Evolutionary conservation across 2,888 invertebrate species (phyloP).

Genomic region (Perithous albicinctus): DNA sequence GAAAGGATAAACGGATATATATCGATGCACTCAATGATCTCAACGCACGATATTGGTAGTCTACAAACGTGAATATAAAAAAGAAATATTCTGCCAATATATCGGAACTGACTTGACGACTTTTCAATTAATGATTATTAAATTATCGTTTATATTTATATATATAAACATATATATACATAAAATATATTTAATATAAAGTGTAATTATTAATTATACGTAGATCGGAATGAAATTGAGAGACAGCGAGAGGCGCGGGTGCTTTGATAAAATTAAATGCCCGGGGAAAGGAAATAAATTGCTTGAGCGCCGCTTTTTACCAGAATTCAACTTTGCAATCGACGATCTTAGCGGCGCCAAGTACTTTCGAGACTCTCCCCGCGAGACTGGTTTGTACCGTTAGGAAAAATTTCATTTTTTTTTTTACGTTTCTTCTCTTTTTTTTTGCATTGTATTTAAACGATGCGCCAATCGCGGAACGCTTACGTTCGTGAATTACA

Average conservation of each 20-base stretch:
- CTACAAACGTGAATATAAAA: conserved; percentile 36
- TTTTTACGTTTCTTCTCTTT: not conserved
- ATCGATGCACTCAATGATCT: conserved; percentile 80
- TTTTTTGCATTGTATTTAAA: not conserved
- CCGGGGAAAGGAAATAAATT: not conserved
- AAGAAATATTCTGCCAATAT: conserved; percentile 73
- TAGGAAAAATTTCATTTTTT: conserved; percentile 27
- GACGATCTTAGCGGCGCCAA: conserved; percentile 26
- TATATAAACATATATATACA: conserved; percentile 66
- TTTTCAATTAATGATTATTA: conserved; percentile 74
- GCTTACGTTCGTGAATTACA: not conserved
- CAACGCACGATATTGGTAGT: conserved; percentile 79
- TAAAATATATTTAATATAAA: conserved; percentile 70
- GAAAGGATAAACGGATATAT: conserved; percentile 46
- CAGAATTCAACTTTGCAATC: conserved; percentile 5
- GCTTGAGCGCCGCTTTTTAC: conserved; percentile 18
- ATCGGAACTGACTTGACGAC: conserved; percentile 75
- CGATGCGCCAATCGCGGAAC: not conserved
- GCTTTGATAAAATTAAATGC: conserved; percentile 44
- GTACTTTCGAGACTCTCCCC: conserved; percentile 17
- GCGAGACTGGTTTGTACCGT: conserved; percentile 21
- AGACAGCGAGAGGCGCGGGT: conserved; percentile 60
- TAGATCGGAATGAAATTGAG: conserved; percentile 63
- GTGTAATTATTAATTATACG: conserved; percentile 68
- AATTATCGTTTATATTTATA: conserved; percentile 65